phyloP scores from a whole-genome alignment of 2,888 invertebrate species.

The Caenorhabditis sp. region DNA sequence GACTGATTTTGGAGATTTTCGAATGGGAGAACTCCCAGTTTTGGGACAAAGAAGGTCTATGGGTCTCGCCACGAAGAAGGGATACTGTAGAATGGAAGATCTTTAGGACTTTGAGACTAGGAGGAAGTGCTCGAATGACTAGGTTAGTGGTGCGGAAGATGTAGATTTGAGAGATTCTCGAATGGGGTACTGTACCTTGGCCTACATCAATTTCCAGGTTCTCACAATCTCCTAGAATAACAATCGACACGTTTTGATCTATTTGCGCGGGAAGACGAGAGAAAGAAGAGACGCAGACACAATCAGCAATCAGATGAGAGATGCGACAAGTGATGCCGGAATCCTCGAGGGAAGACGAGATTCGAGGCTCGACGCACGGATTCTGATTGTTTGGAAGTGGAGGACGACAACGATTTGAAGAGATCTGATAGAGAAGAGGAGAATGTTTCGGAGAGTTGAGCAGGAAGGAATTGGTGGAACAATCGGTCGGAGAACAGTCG shows the following conservation, averaged over 20 bases:
- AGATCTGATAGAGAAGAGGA: conserved; percentile 51
- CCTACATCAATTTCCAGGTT: conserved; percentile 18
- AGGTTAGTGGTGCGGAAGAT: conserved; percentile 48
- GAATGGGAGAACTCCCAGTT: conserved; percentile 46
- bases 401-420: conserved; percentile 58
- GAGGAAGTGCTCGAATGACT: conserved; percentile 14
- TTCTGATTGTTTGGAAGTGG: conserved; percentile 12
- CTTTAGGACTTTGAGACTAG: conserved; percentile 29
- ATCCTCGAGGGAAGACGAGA: conserved; percentile 15
- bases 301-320: conserved; percentile 50
- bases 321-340: conserved; percentile 50
- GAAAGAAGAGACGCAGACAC: conserved; percentile 32
- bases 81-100: conserved; percentile 57
- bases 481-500: conserved; percentile 50
- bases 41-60: not conserved
- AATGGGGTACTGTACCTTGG: too few relatives aligned
- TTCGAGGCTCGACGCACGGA: conserved; percentile 38
- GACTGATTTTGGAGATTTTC: conserved; percentile 21
- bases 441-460: conserved; percentile 58
- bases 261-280: conserved; percentile 21
- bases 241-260: conserved; percentile 30
- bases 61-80: conserved; percentile 10
- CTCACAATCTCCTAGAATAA: conserved; percentile 45
- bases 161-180: conserved; percentile 47
- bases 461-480: conserved; percentile 59